Conservation (phyloP, 2,888 invertebrate genomes). For the Prosapia bicincta region DNA sequence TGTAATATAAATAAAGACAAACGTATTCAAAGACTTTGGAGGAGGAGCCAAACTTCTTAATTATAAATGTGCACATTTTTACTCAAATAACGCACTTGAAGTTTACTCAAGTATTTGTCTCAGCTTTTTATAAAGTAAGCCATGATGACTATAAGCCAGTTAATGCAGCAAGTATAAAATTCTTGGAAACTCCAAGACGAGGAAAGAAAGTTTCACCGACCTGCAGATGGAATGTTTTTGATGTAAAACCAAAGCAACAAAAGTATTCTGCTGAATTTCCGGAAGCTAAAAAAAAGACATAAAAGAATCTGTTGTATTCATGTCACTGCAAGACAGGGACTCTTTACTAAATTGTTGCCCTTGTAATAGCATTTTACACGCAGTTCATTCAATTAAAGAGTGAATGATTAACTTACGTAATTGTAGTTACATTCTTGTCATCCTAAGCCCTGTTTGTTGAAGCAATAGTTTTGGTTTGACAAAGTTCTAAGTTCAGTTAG, state of each 20-base stretch:
- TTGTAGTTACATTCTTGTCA: too few relatives aligned
- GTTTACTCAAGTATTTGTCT: background rate
- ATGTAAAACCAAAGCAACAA: slow-evolving; percentile 8
- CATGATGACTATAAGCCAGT: too few relatives aligned
- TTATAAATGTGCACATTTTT: background rate
- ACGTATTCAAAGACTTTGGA: slow-evolving; percentile 5
- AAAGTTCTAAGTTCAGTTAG: too few relatives aligned
- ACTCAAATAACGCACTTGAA: background rate
- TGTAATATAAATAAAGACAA: background rate
- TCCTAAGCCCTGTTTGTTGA: too few relatives aligned
- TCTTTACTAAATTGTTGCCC: background rate
- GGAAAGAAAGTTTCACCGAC: background rate
- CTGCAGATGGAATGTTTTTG: slow-evolving; percentile 2
- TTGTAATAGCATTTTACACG: slow-evolving; percentile 6
- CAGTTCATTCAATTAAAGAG: slow-evolving; percentile 1
- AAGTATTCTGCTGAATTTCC: background rate
- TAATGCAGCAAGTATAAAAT: too few relatives aligned
- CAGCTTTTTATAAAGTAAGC: background rate
- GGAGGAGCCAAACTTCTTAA: slow-evolving; percentile 7
- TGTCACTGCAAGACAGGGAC: background rate
- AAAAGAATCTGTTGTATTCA: slow-evolving; percentile 1
- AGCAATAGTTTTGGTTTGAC: too few relatives aligned
- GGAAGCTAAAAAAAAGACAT: background rate
- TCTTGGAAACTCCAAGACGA: too few relatives aligned
- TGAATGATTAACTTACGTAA: too few relatives aligned